Conservation (phyloP, 2,113 vertebrate genomes). For the Vanacampus margaritifer region DNA sequence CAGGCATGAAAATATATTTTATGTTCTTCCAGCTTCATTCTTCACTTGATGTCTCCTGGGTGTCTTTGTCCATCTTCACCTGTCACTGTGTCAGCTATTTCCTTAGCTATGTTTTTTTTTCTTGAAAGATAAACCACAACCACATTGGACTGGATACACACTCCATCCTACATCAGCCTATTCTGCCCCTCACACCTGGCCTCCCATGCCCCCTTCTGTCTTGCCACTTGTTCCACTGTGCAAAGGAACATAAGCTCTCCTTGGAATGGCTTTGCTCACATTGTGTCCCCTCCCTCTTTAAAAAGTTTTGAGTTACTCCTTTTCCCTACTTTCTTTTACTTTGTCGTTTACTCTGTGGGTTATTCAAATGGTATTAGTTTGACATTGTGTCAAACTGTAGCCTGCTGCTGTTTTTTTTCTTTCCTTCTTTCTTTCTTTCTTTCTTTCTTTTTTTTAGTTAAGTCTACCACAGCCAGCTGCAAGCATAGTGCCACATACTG, state of each 20-base stretch:
- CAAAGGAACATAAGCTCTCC: slow-evolving; percentile 61
- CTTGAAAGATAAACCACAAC: slow-evolving; percentile 38
- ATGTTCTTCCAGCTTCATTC: slow-evolving; percentile 51
- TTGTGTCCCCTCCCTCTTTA: slow-evolving; percentile 48
- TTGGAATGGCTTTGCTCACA: slow-evolving; percentile 69
- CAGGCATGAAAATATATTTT: slow-evolving; percentile 59
- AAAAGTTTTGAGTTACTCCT: slow-evolving; percentile 22
- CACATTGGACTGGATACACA: slow-evolving; percentile 49
- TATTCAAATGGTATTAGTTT: slow-evolving; percentile 45
- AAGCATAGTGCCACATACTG: slow-evolving; percentile 22
- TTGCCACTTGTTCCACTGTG: slow-evolving; percentile 51
- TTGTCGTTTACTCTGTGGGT: slow-evolving; percentile 41
- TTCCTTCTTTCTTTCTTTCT: too few species aligned
- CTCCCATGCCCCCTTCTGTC: slow-evolving; percentile 35
- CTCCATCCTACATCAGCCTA: slow-evolving; percentile 43
- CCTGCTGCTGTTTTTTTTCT: slow-evolving; percentile 30
- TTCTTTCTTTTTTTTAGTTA: slow-evolving; percentile 15
- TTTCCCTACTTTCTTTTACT: slow-evolving; percentile 33
- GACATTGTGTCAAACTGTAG: slow-evolving; percentile 45
- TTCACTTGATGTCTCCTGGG: slow-evolving; percentile 50
- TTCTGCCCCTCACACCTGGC: slow-evolving; percentile 21
- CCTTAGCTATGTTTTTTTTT: slow-evolving; percentile 52
- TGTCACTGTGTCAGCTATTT: slow-evolving; percentile 52
- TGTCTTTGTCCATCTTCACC: slow-evolving; percentile 52
- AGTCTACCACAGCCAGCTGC: slow-evolving; percentile 32